A percentile compares a stretch with the other conserved stretches of the same genome.
These are phyloP conservation scores for Reticulitermes lucifugus DNA, from an alignment of 2,888 invertebrate genomes.

Conservation along the genomic window DNA sequence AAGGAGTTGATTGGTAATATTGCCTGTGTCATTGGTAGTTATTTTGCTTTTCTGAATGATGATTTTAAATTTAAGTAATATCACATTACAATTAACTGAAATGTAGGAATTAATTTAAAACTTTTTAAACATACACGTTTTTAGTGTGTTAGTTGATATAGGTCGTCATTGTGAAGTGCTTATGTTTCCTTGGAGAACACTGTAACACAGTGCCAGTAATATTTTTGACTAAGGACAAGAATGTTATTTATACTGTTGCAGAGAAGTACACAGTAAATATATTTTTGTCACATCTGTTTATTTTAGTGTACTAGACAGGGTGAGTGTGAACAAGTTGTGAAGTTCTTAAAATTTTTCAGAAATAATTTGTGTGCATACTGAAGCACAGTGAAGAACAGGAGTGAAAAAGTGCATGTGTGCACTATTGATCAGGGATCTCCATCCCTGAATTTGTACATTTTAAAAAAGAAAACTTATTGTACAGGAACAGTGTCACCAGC, in stretches of 20 bases:
- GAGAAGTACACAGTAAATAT: neutral
- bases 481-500: too few relatives aligned
- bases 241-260: slow-evolving; percentile 1
- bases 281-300: neutral
- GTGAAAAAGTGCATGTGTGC: too few relatives aligned
- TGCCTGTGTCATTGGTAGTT: neutral
- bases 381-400: too few relatives aligned
- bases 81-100: too few relatives aligned
- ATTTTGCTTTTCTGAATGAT: too few relatives aligned
- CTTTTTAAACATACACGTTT: neutral
- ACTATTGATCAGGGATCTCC: too few relatives aligned
- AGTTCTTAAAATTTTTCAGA: neutral
- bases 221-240: neutral
- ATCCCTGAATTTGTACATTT: too few relatives aligned
- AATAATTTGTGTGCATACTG: too few relatives aligned
- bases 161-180: neutral
- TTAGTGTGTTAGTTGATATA: neutral
- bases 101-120: too few relatives aligned
- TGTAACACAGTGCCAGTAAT: neutral
- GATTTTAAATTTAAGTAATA: too few relatives aligned
- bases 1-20: neutral
- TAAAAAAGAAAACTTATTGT: too few relatives aligned
- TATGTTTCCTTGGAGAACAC: neutral
- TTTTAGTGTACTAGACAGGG: neutral
- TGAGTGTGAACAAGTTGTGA: neutral